Evolutionary conservation across 2,113 vertebrate genomes (phyloP), one percentile per base, ranked within the genome.

Genomic region (Cynocephalus volans): DNA sequence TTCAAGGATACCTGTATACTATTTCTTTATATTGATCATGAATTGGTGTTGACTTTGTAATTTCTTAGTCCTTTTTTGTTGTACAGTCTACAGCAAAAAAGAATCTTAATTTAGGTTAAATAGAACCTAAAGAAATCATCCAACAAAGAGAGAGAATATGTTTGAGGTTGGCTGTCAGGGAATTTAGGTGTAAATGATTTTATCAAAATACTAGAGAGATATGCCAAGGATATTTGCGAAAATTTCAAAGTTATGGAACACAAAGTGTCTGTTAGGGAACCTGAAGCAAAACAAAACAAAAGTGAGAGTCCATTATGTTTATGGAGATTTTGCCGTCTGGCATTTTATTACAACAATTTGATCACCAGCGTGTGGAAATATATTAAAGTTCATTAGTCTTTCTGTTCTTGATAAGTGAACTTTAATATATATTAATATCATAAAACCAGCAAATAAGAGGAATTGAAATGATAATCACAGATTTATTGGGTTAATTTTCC

Each of bases 401-500:
- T 58, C 31, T 91, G 36, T 18, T 87, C 3, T 75, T 81, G 33
- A 77, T 31, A 54, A 81, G 26, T 23, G 28, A 97, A 73, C 10
- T 89, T 89, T 89, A 72, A 82, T 82, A 50, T 48, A 76, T n/a
- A 48, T 77, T 31, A 82, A 76, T 84, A 50, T 70, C 12, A 75
- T 67, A 79, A 93, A 93, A 56, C 26, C 11, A 81, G 15, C 26
- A 93, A 96, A 87, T n/a, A 86, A 83, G 70, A 87, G 33, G 14
- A 90, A 76, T 31, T 82, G 8, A 56, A 93, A 80, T 88, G 31
- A 6, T 82, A 82, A 67, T 65, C 12, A 0, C 8, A 23, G 52
- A 77, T 50, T 56, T 28, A 6, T 79, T 87, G 58, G 17, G 11
- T 72, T 83, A 48, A 19, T 58, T 92, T 95, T 89, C 28, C 4